Percentiles rank a stretch among this genome's conserved stretches.
Conservation (phyloP, 2,113 vertebrate species). For the Corythaixoides concolor region DNA sequence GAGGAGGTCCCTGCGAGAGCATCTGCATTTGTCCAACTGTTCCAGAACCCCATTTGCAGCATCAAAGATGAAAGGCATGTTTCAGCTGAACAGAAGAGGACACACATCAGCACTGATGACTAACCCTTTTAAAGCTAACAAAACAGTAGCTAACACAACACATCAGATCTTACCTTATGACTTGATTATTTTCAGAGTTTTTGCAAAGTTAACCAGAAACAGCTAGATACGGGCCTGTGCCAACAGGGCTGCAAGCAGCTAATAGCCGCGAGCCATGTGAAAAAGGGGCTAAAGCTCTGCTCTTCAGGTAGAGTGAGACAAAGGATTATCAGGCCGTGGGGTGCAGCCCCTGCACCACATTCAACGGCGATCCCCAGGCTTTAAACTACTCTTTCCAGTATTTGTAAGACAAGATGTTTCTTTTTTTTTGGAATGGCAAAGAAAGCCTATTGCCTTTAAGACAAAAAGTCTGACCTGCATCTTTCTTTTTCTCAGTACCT, state of each 20-base stretch:
- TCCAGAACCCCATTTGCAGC: conserved; percentile 11
- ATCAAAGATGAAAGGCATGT: background rate
- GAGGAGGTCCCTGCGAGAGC: background rate
- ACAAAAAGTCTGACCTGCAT: background rate
- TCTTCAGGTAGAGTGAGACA: background rate
- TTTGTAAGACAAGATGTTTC: background rate
- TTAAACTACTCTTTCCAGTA: background rate
- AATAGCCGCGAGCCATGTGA: background rate
- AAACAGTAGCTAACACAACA: conserved; percentile 16
- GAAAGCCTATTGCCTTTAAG: background rate
- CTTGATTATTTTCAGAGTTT: background rate
- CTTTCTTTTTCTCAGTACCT: background rate
- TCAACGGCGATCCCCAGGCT: background rate
- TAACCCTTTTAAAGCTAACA: background rate
- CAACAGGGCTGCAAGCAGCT: conserved; percentile 1
- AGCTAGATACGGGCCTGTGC: background rate
- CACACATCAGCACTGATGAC: conserved; percentile 1
- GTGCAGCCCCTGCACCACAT: background rate
- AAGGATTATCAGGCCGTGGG: background rate
- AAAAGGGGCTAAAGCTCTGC: background rate
- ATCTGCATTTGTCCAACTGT: background rate
- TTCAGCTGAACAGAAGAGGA: conserved; percentile 39
- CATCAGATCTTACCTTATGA: background rate
- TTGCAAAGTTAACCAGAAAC: conserved; percentile 31
- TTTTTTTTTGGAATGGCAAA: background rate